Percentiles rank a stretch among this genome's conserved stretches.
Conservation (phyloP, 2,113 vertebrate genomes). For the Bufo gargarizans region DNA sequence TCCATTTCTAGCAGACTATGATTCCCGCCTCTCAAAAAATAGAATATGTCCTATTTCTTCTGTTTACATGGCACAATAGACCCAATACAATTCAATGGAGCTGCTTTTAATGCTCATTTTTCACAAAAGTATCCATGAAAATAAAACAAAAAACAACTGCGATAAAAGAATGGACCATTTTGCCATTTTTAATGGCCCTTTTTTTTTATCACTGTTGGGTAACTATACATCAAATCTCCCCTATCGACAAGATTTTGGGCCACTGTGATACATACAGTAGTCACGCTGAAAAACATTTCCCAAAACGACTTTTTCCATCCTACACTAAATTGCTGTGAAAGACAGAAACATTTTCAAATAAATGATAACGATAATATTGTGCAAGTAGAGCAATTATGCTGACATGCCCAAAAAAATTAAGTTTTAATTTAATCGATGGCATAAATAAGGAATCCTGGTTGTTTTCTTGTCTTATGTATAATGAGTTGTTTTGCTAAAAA, state of each 20-base stretch:
- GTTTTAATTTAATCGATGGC: constrained; percentile 8
- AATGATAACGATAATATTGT: constrained; percentile 28
- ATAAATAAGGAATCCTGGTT: constrained; percentile 37
- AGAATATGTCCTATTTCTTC: too few relatives aligned
- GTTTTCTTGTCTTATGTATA: background rate
- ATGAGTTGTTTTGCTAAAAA: constrained; percentile 1
- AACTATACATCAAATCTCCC: too few relatives aligned
- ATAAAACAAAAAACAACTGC: too few relatives aligned
- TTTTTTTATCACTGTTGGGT: too few relatives aligned
- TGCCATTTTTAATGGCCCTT: too few relatives aligned
- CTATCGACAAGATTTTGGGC: background rate
- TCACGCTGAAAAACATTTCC: background rate
- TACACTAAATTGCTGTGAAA: constrained; percentile 12
- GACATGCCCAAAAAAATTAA: background rate
- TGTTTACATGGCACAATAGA: too few relatives aligned
- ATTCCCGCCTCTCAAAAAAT: too few relatives aligned
- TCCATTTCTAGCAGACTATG: too few relatives aligned
- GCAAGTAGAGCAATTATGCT: constrained; percentile 21
- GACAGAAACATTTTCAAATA: constrained; percentile 20
- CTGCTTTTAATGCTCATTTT: too few relatives aligned
- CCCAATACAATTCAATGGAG: too few relatives aligned
- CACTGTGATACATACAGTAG: background rate
- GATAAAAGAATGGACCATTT: too few relatives aligned
- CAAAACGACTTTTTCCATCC: background rate
- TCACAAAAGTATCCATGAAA: too few relatives aligned